Conservation (phyloP, 1,140 invertebrate genomes). For the Scylla paramamosain region DNA sequence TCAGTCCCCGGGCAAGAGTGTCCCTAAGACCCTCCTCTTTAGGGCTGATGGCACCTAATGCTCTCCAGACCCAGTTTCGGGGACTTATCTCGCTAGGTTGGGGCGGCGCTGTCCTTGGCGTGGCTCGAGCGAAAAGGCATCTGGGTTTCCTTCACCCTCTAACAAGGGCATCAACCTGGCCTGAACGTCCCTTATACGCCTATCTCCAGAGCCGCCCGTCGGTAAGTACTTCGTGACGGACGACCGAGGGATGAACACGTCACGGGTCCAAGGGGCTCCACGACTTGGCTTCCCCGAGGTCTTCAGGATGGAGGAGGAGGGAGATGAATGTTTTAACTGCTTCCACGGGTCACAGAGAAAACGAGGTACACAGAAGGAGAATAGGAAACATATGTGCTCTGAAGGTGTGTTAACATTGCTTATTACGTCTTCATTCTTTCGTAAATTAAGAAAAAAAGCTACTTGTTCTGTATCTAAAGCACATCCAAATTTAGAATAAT, state of each 20-base stretch:
- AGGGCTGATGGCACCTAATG: slow-evolving; percentile 27
- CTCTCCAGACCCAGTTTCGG: slow-evolving; percentile 36
- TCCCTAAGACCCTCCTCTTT: slow-evolving; percentile 12
- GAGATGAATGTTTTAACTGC: neutral
- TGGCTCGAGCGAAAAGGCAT: slow-evolving; percentile 23
- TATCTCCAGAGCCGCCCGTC: slow-evolving; percentile 11
- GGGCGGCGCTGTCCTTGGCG: neutral
- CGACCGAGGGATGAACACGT: slow-evolving; percentile 33
- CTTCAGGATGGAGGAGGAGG: neutral
- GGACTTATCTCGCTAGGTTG: slow-evolving; percentile 30
- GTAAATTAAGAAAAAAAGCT: no score
- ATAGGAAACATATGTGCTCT: neutral
- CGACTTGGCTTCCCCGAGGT: neutral
- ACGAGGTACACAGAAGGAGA: neutral
- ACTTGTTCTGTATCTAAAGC: no score
- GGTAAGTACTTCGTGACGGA: slow-evolving; percentile 47
- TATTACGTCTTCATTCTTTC: no score
- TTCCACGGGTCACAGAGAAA: neutral
- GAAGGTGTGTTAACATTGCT: neutral
- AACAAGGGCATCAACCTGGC: slow-evolving; percentile 47
- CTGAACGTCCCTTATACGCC: slow-evolving; percentile 22
- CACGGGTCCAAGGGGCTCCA: neutral
- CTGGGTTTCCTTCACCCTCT: slow-evolving; percentile 49
- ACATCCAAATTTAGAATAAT: no score
- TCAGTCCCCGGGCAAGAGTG: neutral